Percentiles rank a stretch among this genome's conserved stretches.
These are phyloP conservation scores for Dermatemys mawii DNA, from an alignment of 2,113 vertebrate genomes.

Conservation along the genomic window DNA sequence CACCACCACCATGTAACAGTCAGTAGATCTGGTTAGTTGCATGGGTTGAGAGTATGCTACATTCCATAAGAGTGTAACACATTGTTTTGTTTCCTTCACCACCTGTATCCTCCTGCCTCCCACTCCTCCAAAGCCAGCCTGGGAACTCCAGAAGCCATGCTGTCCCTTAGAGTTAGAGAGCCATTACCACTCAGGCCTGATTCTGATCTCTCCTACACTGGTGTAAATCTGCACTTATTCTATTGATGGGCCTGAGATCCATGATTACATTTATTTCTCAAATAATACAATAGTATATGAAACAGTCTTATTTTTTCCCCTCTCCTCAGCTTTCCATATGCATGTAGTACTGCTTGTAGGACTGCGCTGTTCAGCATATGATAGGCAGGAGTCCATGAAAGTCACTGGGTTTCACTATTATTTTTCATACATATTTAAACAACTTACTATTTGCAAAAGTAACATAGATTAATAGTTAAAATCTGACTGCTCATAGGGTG, in stretches of 20 bases:
- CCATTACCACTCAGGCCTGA: not conserved
- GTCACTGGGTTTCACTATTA: not conserved
- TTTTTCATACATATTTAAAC: not conserved
- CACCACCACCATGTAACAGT: not conserved
- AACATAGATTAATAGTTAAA: not conserved
- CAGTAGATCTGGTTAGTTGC: rapidly evolving
- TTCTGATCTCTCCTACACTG: not conserved
- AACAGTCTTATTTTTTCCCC: not conserved
- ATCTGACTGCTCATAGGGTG: not conserved
- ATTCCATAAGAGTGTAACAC: not conserved
- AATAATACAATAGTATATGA: not conserved
- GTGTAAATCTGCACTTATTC: not conserved
- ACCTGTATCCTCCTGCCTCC: too few relatives aligned
- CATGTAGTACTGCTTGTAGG: not conserved
- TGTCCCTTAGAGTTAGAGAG: not conserved
- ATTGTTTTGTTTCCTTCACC: not conserved
- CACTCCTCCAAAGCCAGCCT: not conserved
- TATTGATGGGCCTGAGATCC: rapidly evolving
- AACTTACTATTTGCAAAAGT: not conserved
- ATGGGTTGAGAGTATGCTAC: rapidly evolving
- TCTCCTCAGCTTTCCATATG: not conserved
- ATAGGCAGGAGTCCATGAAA: not conserved
- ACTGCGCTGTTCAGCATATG: not conserved
- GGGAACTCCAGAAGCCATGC: not conserved
- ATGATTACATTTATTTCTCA: not conserved